Evolutionary conservation across 2,113 vertebrate genomes (phyloP).

Genomic region (Poeciliopsis retropinna): DNA sequence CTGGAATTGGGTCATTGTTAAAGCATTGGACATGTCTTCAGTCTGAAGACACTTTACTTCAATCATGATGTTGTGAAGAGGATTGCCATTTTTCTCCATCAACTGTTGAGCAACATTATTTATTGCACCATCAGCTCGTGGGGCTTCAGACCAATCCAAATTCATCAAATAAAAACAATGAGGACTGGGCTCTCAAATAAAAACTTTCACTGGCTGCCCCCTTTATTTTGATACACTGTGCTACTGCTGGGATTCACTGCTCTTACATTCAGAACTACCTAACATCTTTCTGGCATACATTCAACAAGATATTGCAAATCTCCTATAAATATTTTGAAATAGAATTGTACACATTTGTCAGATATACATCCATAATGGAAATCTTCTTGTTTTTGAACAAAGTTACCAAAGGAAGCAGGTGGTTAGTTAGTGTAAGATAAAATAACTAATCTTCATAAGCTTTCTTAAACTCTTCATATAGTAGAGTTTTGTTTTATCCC

Average conservation of each 20-base stretch:
- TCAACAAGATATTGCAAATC: neutral
- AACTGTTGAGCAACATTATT: neutral
- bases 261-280: neutral
- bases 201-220: neutral
- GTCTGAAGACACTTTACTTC: neutral
- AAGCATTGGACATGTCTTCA: too few species aligned
- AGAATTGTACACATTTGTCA: neutral
- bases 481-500: too few species aligned
- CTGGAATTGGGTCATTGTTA: neutral
- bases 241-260: neutral
- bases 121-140: neutral
- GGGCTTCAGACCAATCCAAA: neutral
- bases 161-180: neutral
- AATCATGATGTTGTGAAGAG: neutral
- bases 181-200: neutral
- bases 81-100: neutral
- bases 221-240: neutral
- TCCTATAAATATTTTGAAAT: neutral
- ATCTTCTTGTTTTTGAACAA: too few species aligned
- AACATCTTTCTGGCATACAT: neutral
- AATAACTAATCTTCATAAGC: too few species aligned
- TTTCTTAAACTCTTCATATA: too few species aligned
- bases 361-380: neutral
- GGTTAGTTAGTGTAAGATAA: too few species aligned
- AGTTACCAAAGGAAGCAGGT: too few species aligned